Evolutionary conservation across 1,140 invertebrate genomes (phyloP).

Genomic region (Mactra quadrangularis): DNA sequence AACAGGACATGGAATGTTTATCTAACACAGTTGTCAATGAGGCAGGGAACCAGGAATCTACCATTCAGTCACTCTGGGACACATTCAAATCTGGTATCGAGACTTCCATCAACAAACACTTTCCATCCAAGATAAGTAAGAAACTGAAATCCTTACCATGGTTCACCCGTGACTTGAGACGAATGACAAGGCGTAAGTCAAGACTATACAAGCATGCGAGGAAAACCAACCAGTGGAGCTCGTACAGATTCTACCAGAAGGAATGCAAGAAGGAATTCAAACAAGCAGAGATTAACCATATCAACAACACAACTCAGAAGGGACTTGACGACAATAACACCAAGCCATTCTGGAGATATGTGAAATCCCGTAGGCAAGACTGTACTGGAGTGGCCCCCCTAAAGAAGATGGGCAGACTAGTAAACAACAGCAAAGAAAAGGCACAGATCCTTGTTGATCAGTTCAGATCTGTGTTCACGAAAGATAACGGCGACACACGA

Average conservation of each 20-base stretch:
- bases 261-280: constrained; percentile 48
- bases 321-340: constrained; percentile 29
- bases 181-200: constrained; percentile 4
- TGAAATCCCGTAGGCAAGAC: constrained; percentile 45
- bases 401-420: constrained; percentile 19
- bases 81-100: neutral
- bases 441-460: constrained; percentile 29
- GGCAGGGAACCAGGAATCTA: neutral
- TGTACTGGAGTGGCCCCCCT: constrained; percentile 48
- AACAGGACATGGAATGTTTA: neutral
- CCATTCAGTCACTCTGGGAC: neutral
- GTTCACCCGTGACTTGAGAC: neutral
- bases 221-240: constrained; percentile 23
- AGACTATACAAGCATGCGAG: constrained; percentile 37
- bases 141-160: constrained; percentile 21
- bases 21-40: no score
- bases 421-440: constrained; percentile 22
- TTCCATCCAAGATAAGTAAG: constrained; percentile 18
- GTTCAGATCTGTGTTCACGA: constrained; percentile 25
- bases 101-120: neutral
- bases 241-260: neutral
- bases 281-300: constrained; percentile 38
- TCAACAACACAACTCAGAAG: constrained; percentile 42
- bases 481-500: neutral
- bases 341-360: no score